Evolutionary conservation across 2,797 vertebrate genomes (phyloP).

Genomic region (Sebastes hopkinsi): DNA sequence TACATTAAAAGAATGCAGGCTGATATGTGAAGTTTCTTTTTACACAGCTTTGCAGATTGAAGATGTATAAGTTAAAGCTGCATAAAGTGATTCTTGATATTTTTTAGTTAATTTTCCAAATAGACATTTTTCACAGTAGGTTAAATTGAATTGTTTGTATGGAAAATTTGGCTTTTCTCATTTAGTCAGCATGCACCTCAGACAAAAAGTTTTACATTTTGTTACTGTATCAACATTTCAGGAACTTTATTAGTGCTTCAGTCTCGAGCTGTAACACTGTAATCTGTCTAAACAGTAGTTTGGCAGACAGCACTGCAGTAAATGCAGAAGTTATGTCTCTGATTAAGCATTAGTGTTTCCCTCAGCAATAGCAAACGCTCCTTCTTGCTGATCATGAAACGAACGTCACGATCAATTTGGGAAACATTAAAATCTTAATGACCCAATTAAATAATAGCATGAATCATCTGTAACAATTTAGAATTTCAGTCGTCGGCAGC

Average conservation of each 20-base stretch:
- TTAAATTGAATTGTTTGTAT: not conserved
- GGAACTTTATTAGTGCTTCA: not conserved
- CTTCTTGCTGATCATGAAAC: not conserved
- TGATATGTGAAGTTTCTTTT: constrained; percentile 42
- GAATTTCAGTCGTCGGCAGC: not conserved
- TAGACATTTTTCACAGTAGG: not conserved
- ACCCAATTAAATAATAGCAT: not conserved
- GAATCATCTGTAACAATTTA: not conserved
- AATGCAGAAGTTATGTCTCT: constrained; percentile 25
- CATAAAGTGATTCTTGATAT: not conserved
- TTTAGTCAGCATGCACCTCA: not conserved
- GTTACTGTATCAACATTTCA: not conserved
- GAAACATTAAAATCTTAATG: not conserved
- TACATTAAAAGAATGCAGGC: constrained; percentile 55
- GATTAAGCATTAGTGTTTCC: constrained; percentile 2
- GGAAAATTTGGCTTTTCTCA: not conserved
- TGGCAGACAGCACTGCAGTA: not conserved
- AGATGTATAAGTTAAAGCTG: not conserved
- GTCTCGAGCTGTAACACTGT: not conserved
- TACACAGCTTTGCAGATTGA: constrained; percentile 6
- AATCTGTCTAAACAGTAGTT: constrained; percentile 15
- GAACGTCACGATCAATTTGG: not conserved
- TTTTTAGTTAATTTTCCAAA: not conserved
- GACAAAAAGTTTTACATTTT: not conserved
- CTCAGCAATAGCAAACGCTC: not conserved